Percentiles rank a stretch among this genome's conserved stretches.
Evolutionary conservation across 2,888 invertebrate species (phyloP).

Genomic region (Noctua fimbriata): DNA sequence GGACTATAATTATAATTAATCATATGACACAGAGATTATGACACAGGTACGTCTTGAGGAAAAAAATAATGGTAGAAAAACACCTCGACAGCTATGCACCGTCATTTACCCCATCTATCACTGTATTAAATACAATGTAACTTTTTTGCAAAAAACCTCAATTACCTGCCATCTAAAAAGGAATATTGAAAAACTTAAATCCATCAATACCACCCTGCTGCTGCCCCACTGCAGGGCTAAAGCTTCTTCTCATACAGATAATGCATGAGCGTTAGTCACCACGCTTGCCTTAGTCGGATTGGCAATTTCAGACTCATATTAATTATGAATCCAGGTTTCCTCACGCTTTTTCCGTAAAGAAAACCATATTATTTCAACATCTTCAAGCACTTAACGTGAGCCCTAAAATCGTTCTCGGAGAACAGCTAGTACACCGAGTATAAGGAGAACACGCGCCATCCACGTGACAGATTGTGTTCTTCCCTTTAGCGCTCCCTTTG

Average conservation of each 20-base stretch:
- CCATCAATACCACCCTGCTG: neutral
- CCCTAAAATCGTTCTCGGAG: slow-evolving; percentile 4
- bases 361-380: slow-evolving; percentile 1
- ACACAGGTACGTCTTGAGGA: neutral
- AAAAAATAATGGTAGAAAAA: slow-evolving; percentile 20
- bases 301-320: neutral
- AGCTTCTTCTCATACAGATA: neutral
- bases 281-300: neutral
- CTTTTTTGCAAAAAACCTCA: slow-evolving; percentile 7
- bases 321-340: neutral
- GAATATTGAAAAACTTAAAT: neutral
- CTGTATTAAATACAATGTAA: slow-evolving; percentile 2
- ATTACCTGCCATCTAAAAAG: slow-evolving; percentile 6
- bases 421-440: neutral
- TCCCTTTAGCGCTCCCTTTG: slow-evolving; percentile 31
- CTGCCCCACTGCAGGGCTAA: neutral
- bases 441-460: slow-evolving; percentile 41
- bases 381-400: slow-evolving; percentile 21
- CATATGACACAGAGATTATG: neutral
- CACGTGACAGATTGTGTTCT: slow-evolving; percentile 56
- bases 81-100: neutral
- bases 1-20: neutral
- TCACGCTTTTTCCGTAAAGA: neutral
- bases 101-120: slow-evolving; percentile 33
- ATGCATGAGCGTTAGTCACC: neutral